phyloP scores from a whole-genome alignment of 2,888 invertebrate genomes.

The Acleris emargana region DNA sequence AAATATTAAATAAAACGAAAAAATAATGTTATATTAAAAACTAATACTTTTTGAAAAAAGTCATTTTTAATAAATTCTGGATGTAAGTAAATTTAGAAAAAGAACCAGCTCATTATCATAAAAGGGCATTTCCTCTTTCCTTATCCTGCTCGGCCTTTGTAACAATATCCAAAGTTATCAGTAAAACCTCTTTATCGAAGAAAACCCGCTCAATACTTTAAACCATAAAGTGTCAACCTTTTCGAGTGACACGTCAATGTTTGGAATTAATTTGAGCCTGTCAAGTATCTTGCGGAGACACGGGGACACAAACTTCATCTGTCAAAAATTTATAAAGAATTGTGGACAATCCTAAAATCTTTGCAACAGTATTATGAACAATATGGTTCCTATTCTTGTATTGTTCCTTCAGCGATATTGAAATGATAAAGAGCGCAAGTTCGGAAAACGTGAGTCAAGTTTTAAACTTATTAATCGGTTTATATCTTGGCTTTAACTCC shows the following conservation, averaged over 20 bases:
- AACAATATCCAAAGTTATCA: background rate
- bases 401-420: conserved; percentile 67
- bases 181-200: background rate
- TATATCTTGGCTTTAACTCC: too few relatives aligned
- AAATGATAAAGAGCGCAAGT: conserved; percentile 74
- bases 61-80: too few relatives aligned
- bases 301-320: conserved; percentile 57
- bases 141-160: too few relatives aligned
- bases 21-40: too few relatives aligned
- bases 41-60: too few relatives aligned
- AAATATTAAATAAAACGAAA: too few relatives aligned
- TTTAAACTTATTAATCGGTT: background rate
- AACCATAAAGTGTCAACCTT: conserved; percentile 10
- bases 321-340: conserved; percentile 69
- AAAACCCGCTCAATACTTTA: background rate
- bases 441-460: conserved; percentile 60
- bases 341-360: conserved; percentile 59
- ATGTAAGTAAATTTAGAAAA: too few relatives aligned
- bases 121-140: too few relatives aligned
- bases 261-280: conserved; percentile 60
- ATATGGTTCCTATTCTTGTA: conserved; percentile 65
- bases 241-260: conserved; percentile 49
- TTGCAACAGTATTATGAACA: conserved; percentile 63
- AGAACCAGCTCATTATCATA: too few relatives aligned
- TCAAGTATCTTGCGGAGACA: conserved; percentile 51